These are phyloP conservation scores for Heterodera carotae DNA, from an alignment of 1,140 invertebrate genomes.

Conservation along the genomic window DNA sequence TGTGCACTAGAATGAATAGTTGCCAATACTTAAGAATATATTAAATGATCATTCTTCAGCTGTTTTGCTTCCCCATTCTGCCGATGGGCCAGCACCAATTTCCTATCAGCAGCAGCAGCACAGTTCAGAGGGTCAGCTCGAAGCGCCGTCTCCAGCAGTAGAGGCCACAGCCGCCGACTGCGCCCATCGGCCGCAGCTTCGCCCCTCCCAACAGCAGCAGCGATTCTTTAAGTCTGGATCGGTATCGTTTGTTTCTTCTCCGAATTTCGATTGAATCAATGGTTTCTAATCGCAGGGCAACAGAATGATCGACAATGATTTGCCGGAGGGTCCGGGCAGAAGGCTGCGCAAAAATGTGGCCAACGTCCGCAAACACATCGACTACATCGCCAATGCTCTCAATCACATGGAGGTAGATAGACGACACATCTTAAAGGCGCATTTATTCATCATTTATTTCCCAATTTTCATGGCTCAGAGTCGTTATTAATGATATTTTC, in stretches of 20 bases:
- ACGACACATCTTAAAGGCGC: not conserved
- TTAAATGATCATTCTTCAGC: too few species aligned
- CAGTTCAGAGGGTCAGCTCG: not conserved
- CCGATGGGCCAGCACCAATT: not conserved
- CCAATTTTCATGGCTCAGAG: constrained; percentile 9
- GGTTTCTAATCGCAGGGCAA: not conserved
- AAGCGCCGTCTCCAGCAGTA: not conserved
- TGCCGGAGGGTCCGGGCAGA: constrained; percentile 51
- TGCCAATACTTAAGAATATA: too few species aligned
- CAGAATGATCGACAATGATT: constrained; percentile 19
- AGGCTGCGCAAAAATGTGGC: constrained; percentile 54
- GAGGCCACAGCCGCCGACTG: not conserved
- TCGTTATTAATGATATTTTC: too few species aligned
- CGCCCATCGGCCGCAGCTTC: not conserved
- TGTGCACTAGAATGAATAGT: too few species aligned
- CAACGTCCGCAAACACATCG: constrained; percentile 56
- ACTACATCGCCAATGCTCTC: constrained; percentile 52
- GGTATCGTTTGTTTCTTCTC: not conserved
- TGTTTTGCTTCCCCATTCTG: not conserved
- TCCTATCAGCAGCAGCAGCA: not conserved
- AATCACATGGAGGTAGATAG: constrained; percentile 47
- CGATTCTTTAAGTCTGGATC: not conserved
- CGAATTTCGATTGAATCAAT: too few species aligned
- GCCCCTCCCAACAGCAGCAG: not conserved
- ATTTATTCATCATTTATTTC: not conserved